These are phyloP conservation scores for Scrobipalpa costella DNA, from an alignment of 2,888 invertebrate genomes.

Conservation along the genomic window DNA sequence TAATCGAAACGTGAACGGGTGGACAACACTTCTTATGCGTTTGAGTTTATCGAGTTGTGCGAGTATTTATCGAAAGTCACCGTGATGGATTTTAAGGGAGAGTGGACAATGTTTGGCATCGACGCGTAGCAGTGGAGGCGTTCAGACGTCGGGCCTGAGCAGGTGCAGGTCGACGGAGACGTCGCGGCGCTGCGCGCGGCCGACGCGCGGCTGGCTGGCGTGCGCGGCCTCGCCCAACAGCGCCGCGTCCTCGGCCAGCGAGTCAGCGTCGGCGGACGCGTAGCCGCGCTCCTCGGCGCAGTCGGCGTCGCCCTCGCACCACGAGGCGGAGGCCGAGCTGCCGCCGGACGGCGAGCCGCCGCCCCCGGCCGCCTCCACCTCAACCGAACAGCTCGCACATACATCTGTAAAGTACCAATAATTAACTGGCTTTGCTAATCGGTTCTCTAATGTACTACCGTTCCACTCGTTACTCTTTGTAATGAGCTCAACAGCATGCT, in stretches of 20 bases:
- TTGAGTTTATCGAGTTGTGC: constrained; percentile 27
- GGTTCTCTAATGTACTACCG: not conserved
- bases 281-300: constrained; percentile 73
- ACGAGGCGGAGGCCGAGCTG: constrained; percentile 76
- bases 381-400: constrained; percentile 73
- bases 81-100: constrained; percentile 3
- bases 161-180: constrained; percentile 75
- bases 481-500: not conserved
- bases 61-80: constrained; percentile 12
- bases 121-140: not conserved
- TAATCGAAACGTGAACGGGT: constrained; percentile 51
- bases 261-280: constrained; percentile 70
- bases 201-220: constrained; percentile 50
- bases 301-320: constrained; percentile 62
- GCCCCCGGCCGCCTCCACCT: constrained; percentile 69
- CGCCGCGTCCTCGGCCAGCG: constrained; percentile 75
- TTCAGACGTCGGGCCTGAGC: constrained; percentile 70
- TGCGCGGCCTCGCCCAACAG: constrained; percentile 59
- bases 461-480: not conserved
- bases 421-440: not conserved
- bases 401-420: constrained; percentile 60
- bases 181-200: constrained; percentile 66
- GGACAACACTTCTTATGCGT: constrained; percentile 44
- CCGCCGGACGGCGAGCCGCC: constrained; percentile 60
- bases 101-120: not conserved